Evolutionary conservation across 2,797 vertebrate genomes (phyloP).

Genomic region (Lateolabrax maculatus): DNA sequence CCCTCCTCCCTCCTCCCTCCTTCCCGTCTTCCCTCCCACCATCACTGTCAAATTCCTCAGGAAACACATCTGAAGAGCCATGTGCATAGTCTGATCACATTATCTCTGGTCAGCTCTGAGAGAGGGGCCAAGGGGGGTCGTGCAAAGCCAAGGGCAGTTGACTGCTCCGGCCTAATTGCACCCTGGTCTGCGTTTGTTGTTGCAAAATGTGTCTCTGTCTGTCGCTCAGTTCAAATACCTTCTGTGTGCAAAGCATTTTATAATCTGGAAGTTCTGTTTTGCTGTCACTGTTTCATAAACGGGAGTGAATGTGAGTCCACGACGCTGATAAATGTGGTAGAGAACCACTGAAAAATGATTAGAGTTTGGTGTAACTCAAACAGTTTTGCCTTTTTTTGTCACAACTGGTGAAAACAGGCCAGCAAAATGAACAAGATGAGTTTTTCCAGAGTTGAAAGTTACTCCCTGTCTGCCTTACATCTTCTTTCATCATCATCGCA

Average conservation of each 20-base stretch:
- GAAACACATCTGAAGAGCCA: constrained; percentile 84
- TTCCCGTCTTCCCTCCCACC: constrained; percentile 67
- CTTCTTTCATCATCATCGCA: constrained; percentile 77
- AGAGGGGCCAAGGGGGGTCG: constrained; percentile 72
- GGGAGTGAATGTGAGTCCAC: neutral
- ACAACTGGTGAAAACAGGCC: constrained; percentile 35
- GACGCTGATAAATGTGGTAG: neutral
- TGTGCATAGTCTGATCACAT: constrained; percentile 84
- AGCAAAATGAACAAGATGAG: constrained; percentile 33
- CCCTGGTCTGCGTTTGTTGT: constrained; percentile 73
- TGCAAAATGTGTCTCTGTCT: constrained; percentile 73
- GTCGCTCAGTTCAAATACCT: constrained; percentile 43
- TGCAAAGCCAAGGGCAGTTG: constrained; percentile 81
- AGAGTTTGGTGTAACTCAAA: constrained; percentile 19
- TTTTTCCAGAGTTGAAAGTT: constrained; percentile 67
- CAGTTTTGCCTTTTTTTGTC: constrained; percentile 6
- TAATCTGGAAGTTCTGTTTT: neutral
- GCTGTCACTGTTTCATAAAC: neutral
- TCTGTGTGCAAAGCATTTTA: neutral
- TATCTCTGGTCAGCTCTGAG: constrained; percentile 82
- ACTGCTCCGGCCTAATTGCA: constrained; percentile 80
- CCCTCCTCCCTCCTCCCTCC: constrained; percentile 48
- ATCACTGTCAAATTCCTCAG: constrained; percentile 84
- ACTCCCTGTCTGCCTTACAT: constrained; percentile 66
- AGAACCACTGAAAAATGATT: neutral